Percentiles rank a stretch among this genome's conserved stretches.
These are phyloP conservation scores for Lithophane ornitopus DNA, from an alignment of 2,888 invertebrate species.

Conservation along the genomic window DNA sequence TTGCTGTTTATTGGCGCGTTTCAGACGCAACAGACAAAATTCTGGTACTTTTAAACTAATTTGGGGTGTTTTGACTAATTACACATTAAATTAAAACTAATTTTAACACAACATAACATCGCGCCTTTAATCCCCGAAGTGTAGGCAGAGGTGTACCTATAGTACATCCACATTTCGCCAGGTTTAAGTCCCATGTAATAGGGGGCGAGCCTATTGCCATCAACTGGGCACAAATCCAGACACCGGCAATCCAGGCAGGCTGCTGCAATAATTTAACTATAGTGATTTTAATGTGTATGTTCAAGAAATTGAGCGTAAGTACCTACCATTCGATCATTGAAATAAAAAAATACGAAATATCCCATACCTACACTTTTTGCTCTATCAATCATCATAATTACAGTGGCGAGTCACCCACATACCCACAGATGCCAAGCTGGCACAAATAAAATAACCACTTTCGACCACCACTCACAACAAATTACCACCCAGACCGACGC, in stretches of 20 bases:
- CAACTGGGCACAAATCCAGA: too few relatives aligned
- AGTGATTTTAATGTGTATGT: background rate
- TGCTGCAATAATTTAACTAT: background rate
- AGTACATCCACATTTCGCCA: too few relatives aligned
- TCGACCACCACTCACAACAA: constrained; percentile 11
- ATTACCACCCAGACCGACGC: constrained; percentile 23
- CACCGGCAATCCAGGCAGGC: too few relatives aligned
- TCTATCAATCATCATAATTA: constrained; percentile 45
- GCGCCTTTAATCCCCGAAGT: too few relatives aligned
- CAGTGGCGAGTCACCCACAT: background rate
- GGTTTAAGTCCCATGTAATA: too few relatives aligned
- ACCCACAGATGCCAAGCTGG: background rate
- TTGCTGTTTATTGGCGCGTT: constrained; percentile 15
- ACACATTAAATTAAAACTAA: too few relatives aligned
- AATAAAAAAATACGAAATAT: constrained; percentile 2
- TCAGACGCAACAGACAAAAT: too few relatives aligned
- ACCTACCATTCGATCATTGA: background rate
- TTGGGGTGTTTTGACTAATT: background rate
- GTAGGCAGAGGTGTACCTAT: too few relatives aligned
- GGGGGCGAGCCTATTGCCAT: too few relatives aligned
- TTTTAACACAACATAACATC: too few relatives aligned
- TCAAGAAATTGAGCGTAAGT: background rate
- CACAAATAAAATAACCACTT: constrained; percentile 36
- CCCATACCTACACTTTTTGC: background rate
- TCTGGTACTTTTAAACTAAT: background rate